Evolutionary conservation across 2,888 invertebrate genomes (phyloP), one percentile per base, ranked within the genome.

Genomic region (Lycia hirtaria): DNA sequence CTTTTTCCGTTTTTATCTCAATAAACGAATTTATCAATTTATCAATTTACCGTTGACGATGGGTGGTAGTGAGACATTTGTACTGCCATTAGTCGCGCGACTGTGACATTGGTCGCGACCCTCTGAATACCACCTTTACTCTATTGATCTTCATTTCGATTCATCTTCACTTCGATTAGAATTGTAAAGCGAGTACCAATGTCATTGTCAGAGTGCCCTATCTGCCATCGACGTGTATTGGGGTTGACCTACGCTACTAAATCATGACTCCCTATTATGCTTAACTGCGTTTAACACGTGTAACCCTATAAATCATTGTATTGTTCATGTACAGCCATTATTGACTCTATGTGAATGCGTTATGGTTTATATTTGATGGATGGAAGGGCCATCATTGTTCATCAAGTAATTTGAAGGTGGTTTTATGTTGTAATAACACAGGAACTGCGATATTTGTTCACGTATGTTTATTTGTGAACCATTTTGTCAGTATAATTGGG

Each of bases 231-330:
- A 35, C 55, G 33, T 43, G 43, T 33, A 35, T 43, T 48, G 28
- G 37, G 43, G 28, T 56, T 53, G 52, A 53, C 48, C 52, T 48
- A 35, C 41, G 47, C 17, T 19, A 52, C 47, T 57, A 57, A 57
- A 52, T 57, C 52, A 52, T 33, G 35, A 41, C 51, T 48, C 51
- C 57, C 57, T 41, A 52, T 57, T 57, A 50, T 56, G 51, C 41
- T 51, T 51, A 41, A 58, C 57, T 57, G 44, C 50, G 51, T 47
- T 51, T 51, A 41, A 58, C 57, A 52, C 48, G 52, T 53, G 48
- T 49, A 58, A 28, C 41, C 14, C 20, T 44, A 52, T 53, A 53
- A 58, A 58, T 58, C 57, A 53, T 47, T 20, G 38, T 12, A 22
- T 56, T 48, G 15, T 30, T 41, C 15, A 9, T 30, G 48, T n/a